Conservation (phyloP, 2,797 vertebrate genomes). For the Hoplostethus atlanticus region DNA sequence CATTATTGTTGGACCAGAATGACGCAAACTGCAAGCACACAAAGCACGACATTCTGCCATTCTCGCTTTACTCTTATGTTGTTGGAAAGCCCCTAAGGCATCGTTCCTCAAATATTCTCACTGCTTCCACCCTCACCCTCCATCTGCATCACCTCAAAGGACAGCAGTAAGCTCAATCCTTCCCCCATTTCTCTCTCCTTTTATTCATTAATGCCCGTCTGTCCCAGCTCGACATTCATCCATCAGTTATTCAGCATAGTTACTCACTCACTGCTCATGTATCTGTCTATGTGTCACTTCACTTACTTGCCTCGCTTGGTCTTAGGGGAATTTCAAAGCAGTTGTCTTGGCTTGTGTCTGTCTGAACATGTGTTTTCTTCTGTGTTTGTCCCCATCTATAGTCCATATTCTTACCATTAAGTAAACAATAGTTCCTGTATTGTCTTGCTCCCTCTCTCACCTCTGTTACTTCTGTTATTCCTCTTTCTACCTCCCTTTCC, state of each 20-base stretch:
- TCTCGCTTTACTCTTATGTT: conserved; percentile 54
- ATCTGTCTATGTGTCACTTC: conserved; percentile 12
- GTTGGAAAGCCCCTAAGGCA: conserved; percentile 51
- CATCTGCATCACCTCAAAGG: conserved; percentile 53
- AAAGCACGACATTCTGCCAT: conserved; percentile 23
- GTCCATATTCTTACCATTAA: neutral
- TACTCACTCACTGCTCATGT: conserved; percentile 4
- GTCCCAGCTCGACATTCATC: conserved; percentile 20
- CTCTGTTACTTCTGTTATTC: neutral
- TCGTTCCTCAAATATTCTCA: conserved; percentile 51
- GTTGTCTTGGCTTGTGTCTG: neutral
- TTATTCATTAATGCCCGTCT: conserved; percentile 48
- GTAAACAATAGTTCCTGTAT: neutral
- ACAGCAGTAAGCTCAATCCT: conserved; percentile 48
- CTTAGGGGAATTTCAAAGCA: conserved; percentile 5
- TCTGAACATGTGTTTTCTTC: neutral
- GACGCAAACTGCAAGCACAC: conserved; percentile 13
- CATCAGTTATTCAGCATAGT: conserved; percentile 31
- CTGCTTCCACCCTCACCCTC: conserved; percentile 41
- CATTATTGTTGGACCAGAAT: conserved; percentile 12
- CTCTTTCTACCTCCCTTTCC: conserved; percentile 1
- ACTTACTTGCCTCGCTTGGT: conserved; percentile 3
- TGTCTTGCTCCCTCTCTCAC: neutral
- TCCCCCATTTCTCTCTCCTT: conserved; percentile 41
- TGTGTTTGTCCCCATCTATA: neutral